Percentiles rank a stretch among this genome's conserved stretches.
Evolutionary conservation across 1,140 invertebrate species (phyloP).

Genomic region (Ptiloglossa arizonensis): DNA sequence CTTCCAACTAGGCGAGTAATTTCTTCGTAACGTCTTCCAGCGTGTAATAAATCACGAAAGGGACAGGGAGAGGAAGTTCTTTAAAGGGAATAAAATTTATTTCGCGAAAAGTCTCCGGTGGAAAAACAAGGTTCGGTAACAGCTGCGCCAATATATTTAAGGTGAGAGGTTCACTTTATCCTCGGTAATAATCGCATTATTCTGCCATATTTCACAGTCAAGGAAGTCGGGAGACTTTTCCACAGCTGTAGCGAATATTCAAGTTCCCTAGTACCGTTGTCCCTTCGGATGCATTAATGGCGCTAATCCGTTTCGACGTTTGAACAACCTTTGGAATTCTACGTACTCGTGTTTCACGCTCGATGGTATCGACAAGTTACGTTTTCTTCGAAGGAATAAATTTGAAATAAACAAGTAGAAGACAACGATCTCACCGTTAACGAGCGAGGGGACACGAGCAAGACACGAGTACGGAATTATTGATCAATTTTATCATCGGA

Average conservation of each 20-base stretch:
- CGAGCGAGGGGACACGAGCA: too few species aligned
- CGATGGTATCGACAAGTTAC: too few species aligned
- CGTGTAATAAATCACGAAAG: constrained; percentile 14
- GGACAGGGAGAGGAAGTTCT: background rate
- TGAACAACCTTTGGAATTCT: too few species aligned
- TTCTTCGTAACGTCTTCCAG: background rate
- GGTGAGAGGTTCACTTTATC: background rate
- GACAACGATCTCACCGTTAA: too few species aligned
- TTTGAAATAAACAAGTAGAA: too few species aligned
- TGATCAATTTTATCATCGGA: too few species aligned
- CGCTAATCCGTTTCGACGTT: background rate
- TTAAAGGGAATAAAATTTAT: constrained; percentile 36
- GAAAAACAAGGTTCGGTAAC: constrained; percentile 29
- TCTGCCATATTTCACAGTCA: background rate
- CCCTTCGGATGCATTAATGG: background rate
- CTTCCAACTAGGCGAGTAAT: background rate
- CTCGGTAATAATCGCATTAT: constrained; percentile 22
- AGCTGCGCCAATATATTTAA: constrained; percentile 34
- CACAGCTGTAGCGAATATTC: background rate
- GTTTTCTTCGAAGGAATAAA: too few species aligned
- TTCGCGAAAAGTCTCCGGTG: background rate
- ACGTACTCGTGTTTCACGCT: background rate
- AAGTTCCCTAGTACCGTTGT: background rate
- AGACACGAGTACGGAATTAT: too few species aligned
- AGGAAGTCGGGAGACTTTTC: too few species aligned